Evolutionary conservation across 2,888 invertebrate genomes (phyloP).

Genomic region (Gortyna flavago): DNA sequence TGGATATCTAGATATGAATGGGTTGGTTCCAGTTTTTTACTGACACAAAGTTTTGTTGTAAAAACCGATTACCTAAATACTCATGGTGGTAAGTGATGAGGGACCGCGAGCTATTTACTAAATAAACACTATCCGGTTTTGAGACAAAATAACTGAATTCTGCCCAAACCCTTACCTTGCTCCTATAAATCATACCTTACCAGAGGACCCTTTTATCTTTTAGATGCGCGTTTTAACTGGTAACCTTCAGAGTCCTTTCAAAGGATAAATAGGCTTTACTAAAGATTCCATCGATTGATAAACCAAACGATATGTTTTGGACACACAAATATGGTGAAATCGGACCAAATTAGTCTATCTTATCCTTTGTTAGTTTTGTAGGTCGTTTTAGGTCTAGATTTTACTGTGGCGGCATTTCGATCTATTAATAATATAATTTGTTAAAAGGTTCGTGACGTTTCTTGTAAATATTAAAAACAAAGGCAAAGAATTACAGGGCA

Average conservation of each 20-base stretch:
- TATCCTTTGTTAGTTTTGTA: not conserved
- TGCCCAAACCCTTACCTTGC: not conserved
- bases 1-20: too few relatives aligned
- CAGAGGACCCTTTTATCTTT: conserved; percentile 11
- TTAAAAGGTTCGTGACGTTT: too few relatives aligned
- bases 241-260: conserved; percentile 21
- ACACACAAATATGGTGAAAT: not conserved
- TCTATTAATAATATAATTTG: not conserved
- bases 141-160: conserved; percentile 7
- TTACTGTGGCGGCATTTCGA: too few relatives aligned
- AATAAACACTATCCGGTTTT: not conserved
- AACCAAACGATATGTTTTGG: not conserved
- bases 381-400: not conserved
- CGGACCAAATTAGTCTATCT: not conserved
- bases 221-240: conserved; percentile 22
- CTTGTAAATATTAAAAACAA: not conserved
- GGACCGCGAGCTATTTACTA: not conserved
- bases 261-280: conserved; percentile 6
- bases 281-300: conserved; percentile 10
- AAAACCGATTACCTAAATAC: not conserved
- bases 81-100: not conserved
- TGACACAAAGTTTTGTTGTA: not conserved
- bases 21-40: not conserved
- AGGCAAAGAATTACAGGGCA: not conserved
- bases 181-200: conserved; percentile 27